Percentiles rank a stretch among this genome's conserved stretches.
phyloP scores from a whole-genome alignment of 2,888 invertebrate genomes.

The Herminia tarsipennalis region DNA sequence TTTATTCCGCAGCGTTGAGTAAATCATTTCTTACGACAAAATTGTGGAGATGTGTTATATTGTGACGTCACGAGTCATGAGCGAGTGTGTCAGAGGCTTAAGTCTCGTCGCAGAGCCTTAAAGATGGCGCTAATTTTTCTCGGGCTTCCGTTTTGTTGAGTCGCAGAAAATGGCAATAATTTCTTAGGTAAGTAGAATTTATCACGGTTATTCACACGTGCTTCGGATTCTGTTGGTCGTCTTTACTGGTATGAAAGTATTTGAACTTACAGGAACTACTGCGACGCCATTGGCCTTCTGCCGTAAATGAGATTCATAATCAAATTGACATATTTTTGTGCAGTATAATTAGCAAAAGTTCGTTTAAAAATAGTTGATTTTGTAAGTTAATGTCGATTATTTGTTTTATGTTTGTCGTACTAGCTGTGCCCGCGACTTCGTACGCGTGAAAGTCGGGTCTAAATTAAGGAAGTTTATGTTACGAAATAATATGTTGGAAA shows the following conservation, averaged over 20 bases:
- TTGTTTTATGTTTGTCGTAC: too few relatives aligned
- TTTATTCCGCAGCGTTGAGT: not conserved
- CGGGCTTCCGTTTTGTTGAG: slow-evolving; percentile 2
- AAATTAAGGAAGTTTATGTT: too few relatives aligned
- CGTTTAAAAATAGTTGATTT: too few relatives aligned
- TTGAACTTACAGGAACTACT: too few relatives aligned
- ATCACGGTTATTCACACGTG: not conserved
- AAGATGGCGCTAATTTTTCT: slow-evolving; percentile 11
- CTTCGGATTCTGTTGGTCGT: not conserved
- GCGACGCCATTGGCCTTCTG: too few relatives aligned
- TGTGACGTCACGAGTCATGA: slow-evolving; percentile 2
- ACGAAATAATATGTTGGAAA: too few relatives aligned
- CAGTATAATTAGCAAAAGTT: too few relatives aligned
- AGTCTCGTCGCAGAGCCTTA: slow-evolving; percentile 5
- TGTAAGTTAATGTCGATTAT: too few relatives aligned
- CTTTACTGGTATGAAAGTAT: not conserved
- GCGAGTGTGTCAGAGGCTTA: slow-evolving; percentile 4
- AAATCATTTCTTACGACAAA: slow-evolving; percentile 10
- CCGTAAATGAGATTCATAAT: too few relatives aligned
- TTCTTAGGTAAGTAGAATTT: slow-evolving; percentile 9
- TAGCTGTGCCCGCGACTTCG: too few relatives aligned
- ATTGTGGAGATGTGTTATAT: slow-evolving; percentile 1
- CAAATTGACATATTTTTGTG: too few relatives aligned
- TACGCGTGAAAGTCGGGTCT: too few relatives aligned
- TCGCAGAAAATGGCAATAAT: slow-evolving; percentile 3